Base-by-base conservation (phyloP, 2,113 vertebrate species). In the Ailuropoda melanoleuca region DNA sequence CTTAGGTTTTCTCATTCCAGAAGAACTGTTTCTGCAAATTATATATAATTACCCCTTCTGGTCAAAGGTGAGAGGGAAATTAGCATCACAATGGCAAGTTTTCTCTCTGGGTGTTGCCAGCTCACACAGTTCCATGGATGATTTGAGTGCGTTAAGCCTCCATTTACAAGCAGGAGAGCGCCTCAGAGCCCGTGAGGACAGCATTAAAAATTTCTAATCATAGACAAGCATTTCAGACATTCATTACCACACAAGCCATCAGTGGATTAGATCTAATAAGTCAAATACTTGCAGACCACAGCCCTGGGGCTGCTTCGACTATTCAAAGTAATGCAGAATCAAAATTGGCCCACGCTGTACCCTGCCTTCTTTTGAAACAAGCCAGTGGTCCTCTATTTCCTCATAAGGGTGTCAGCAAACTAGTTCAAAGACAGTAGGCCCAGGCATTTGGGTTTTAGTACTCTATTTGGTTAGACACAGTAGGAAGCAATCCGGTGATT, bases 211-310 rank as follows among this genome's bases (percentile, higher is more conserved):
- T 95, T 80, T 80, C 91, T 96, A 82, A 92, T 90, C 91, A 90
- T 19, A 95, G 97, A 80, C 37, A 64, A 84, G 62, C 87, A 90
- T 93, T 96, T 95, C 93, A 98, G 95, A 93, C 89, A 88, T 75
- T 94, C 93, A 64, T 96, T 93, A 89, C 97, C 91, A 72, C 46
- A 75, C 92, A 75, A 84, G 66, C 96, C 91, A 87, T 92, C 93
- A 55, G n/a, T 92, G 82, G 93, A 90, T 95, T 95, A 92, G 72
- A 56, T 90, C 86, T 92, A 93, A 92, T 96, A 92, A 93, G 70
- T 37, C 93, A 81, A 88, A 89, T n/a, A 24, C 83, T 95, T 91
- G 43, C 93, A 92, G 93, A 91, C 60, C 34, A 75, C 89, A 64
- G 82, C 80, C 80, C 29, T 0, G 34, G 37, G 91, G 66, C 94